Base-by-base conservation (phyloP, 2,797 vertebrate species). In the Margarornis squamiger region DNA sequence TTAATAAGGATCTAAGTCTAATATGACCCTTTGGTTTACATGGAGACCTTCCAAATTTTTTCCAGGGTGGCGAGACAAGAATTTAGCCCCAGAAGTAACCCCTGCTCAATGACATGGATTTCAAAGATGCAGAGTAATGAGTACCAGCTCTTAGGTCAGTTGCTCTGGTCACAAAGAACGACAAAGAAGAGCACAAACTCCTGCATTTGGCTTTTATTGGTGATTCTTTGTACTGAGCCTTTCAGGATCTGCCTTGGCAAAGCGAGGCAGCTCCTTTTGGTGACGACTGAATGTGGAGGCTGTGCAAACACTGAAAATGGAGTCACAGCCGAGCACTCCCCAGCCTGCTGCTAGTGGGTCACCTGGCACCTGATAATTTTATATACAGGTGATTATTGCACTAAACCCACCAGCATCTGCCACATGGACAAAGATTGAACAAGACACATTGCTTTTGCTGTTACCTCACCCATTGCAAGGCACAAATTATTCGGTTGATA, bases 401-500 rank as follows among this genome's bases (percentile, higher is more conserved):
- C n/a, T 63, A 62, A 86, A 57, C 15, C 14, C 19, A 22, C 61
- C 48, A 48, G 20, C 62, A 57, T 52, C 58, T 70, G 48, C 45
- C 71, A 86, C 12, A 7, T 4, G 32, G 54, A 34, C 0, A 9
- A 58, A 14, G 27, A 52, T 54, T 84, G 70, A 91, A 90, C 21
- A 49, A 63, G 38, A 41, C 16, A 49, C 4, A 0, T 46, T 78
- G 41, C 11, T 89, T 83, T 86, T 55, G 43, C 45, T 90, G 6
- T 94, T 90, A 61, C 57, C 34, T 87, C 73, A 89, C 7, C 27
- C 34, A 39, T 34, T 95, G n/a, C 29, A 45, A 86, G 58, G n/a
- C 66, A 88, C 72, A 93, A 83, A 93, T 93, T 92, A 81, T 39
- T 93, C 4, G 1, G 29, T 63, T 93, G 79, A 74, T 49, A 24